phyloP scores from a whole-genome alignment of 2,797 vertebrate species.

The Hydrocynus forskahlii region DNA sequence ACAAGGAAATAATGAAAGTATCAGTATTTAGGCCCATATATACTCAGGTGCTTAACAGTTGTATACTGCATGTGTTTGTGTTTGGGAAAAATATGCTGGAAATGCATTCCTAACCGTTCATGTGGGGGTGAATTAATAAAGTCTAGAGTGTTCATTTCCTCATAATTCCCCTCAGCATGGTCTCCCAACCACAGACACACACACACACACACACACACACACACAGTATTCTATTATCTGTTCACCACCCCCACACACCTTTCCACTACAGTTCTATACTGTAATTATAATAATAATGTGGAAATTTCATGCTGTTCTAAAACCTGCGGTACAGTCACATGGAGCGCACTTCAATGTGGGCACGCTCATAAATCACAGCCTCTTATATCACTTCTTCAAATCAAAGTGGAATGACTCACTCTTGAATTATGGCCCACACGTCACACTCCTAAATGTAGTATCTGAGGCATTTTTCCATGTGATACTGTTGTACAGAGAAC shows the following conservation, averaged over 20 bases:
- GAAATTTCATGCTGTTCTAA: not conserved
- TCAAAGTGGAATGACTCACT: not conserved
- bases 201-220: not conserved
- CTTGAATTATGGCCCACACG: constrained; percentile 20
- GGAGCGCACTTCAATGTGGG: not conserved
- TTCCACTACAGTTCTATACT: constrained; percentile 19
- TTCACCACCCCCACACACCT: constrained; percentile 29
- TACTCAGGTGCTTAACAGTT: not conserved
- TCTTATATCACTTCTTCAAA: not conserved
- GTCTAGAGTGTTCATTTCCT: constrained; percentile 33
- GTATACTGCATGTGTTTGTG: not conserved
- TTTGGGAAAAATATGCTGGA: not conserved
- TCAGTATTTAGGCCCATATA: not conserved
- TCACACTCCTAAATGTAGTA: not conserved
- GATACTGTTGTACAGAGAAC: not conserved
- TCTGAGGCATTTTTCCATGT: not conserved
- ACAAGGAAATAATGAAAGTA: not conserved
- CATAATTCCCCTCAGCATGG: constrained; percentile 15
- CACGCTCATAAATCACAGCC: not conserved
- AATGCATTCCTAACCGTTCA: not conserved
- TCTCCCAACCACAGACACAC: not conserved
- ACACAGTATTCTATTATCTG: not conserved
- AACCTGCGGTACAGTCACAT: not conserved
- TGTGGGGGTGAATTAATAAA: constrained; percentile 5
- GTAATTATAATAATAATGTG: constrained; percentile 16